These are phyloP conservation scores for Pheosia tremula DNA, from an alignment of 2,888 invertebrate genomes.

Conservation along the genomic window DNA sequence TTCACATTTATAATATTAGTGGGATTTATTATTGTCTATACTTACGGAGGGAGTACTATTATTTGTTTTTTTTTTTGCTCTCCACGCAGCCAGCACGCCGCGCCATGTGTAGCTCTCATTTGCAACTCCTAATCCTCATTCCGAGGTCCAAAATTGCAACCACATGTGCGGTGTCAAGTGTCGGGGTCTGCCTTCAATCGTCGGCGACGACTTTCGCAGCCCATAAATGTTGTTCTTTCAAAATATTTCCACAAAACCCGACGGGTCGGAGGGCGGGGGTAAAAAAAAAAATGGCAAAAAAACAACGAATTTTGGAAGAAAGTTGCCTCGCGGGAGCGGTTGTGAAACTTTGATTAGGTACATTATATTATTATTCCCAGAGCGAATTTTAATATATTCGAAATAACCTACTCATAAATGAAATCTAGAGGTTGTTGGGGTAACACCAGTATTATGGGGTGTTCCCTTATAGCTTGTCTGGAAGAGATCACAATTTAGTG, in stretches of 20 bases:
- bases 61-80: no score
- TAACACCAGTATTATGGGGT: no score
- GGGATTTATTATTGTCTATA: no score
- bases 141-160: constrained; percentile 6
- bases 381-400: no score
- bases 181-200: constrained; percentile 47
- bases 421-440: no score
- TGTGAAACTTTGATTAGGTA: constrained; percentile 18
- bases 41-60: no score
- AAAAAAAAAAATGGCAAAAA: constrained; percentile 8
- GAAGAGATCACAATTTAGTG: no score
- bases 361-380: no score
- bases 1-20: no score
- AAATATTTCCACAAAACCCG: constrained; percentile 57
- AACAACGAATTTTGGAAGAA: background rate
- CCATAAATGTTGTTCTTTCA: constrained; percentile 74
- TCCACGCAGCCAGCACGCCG: no score
- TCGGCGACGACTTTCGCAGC: constrained; percentile 57
- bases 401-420: no score
- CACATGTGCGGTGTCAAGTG: constrained; percentile 34
- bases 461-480: no score
- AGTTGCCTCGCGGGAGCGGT: background rate
- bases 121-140: background rate
- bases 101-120: background rate
- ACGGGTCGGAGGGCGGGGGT: constrained; percentile 14